Percentiles rank a stretch among this genome's conserved stretches.
phyloP scores from a whole-genome alignment of 2,888 invertebrate species.

The Sabatieria punctata region DNA sequence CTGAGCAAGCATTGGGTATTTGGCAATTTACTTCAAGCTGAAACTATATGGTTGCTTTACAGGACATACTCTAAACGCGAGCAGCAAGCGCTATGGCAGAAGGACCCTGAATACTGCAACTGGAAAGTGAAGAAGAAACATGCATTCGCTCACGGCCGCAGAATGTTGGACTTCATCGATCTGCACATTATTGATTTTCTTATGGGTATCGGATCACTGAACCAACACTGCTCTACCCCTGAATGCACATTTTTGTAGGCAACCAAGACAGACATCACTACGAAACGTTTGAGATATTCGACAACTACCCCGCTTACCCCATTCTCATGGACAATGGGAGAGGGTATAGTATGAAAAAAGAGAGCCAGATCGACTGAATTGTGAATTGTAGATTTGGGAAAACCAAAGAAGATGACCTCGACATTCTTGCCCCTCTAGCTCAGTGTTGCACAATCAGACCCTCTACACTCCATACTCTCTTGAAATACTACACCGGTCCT shows the following conservation, averaged over 20 bases:
- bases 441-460: slow-evolving; percentile 87
- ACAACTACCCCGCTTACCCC: slow-evolving; percentile 80
- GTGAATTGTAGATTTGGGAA: slow-evolving; percentile 59
- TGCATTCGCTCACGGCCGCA: slow-evolving; percentile 72
- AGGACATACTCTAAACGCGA: slow-evolving; percentile 68
- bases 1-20: too few species aligned
- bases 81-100: slow-evolving; percentile 90
- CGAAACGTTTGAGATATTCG: slow-evolving; percentile 85
- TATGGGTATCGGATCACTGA: too few species aligned
- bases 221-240: too few species aligned
- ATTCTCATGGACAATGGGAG: slow-evolving; percentile 89
- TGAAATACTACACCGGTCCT: slow-evolving; percentile 39
- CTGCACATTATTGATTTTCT: slow-evolving; percentile 91
- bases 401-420: slow-evolving; percentile 75
- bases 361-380: too few species aligned
- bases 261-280: slow-evolving; percentile 99
- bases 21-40: too few species aligned
- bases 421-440: slow-evolving; percentile 77
- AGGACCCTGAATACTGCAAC: slow-evolving; percentile 74
- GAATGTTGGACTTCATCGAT: slow-evolving; percentile 83
- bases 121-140: slow-evolving; percentile 55
- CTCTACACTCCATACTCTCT: slow-evolving; percentile 59
- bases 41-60: too few species aligned
- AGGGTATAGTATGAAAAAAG: too few species aligned
- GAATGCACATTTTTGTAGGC: too few species aligned